Evolutionary conservation across 2,888 invertebrate genomes (phyloP).

Genomic region (Eilema sororculum): DNA sequence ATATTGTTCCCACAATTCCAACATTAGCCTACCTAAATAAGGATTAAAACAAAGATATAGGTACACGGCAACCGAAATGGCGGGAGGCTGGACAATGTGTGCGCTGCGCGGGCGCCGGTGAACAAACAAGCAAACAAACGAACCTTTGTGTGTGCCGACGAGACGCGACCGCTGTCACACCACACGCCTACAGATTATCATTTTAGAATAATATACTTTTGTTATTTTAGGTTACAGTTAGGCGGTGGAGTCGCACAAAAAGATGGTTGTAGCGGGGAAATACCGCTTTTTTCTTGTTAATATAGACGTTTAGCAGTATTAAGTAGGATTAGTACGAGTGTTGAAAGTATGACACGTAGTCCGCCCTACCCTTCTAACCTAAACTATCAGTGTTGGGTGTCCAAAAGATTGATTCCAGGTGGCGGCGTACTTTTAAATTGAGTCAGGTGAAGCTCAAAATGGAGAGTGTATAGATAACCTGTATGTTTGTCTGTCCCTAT

Average conservation of each 20-base stretch:
- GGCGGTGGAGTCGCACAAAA: not conserved
- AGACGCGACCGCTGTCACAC: slow-evolving; percentile 15
- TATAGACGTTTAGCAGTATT: not conserved
- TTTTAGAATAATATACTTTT: not conserved
- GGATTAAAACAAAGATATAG: slow-evolving; percentile 16
- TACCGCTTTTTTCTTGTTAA: not conserved
- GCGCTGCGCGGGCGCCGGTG: slow-evolving; percentile 48
- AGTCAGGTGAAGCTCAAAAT: too few relatives aligned
- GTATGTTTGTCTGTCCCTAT: too few relatives aligned
- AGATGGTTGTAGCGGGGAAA: not conserved
- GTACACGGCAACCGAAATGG: slow-evolving; percentile 10
- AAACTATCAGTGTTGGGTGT: too few relatives aligned
- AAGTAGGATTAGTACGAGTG: not conserved
- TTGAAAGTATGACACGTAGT: not conserved
- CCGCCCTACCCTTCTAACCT: too few relatives aligned
- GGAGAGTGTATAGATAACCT: too few relatives aligned
- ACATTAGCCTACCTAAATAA: slow-evolving; percentile 7
- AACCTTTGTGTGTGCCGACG: slow-evolving; percentile 44
- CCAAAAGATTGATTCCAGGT: too few relatives aligned
- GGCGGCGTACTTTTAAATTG: too few relatives aligned
- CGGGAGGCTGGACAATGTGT: slow-evolving; percentile 13
- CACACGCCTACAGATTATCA: not conserved
- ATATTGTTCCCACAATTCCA: not conserved
- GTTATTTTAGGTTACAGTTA: not conserved
- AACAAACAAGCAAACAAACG: slow-evolving; percentile 42